Base-by-base conservation (phyloP, 2,797 vertebrate genomes). In the Carapus acus region DNA sequence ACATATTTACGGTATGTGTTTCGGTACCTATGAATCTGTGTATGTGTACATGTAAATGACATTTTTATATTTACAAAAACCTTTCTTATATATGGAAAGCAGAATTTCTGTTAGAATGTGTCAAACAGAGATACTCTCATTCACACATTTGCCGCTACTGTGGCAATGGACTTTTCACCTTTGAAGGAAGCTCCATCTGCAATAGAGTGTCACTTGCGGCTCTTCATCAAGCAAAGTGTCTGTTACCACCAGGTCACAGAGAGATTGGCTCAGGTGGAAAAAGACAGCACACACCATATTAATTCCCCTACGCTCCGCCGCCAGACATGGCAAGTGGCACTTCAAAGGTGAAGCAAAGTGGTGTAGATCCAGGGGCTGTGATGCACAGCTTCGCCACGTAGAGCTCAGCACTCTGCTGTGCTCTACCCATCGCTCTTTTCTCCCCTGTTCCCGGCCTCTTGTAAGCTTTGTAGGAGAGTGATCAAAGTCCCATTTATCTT, bases 401-500 rank as follows among this genome's bases (percentile, higher is more conserved):
- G 17, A 65, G 46, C 56, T 43, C 54, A 74, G 48, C 53, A 47
- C 69, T 53, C 46, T 21, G 60, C 62, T 47, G 50, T 53, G 52
- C 62, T 70, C 58, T 13, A 54, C 60, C 44, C 67, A 57, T 29
- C 24, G 7, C 58, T 59, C 44, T 49, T 54, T 57, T 53, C 65
- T 57, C 54, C 65, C 70, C 42, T 38, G 58, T 57, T 39, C 24
- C 56, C 65, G 65, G 75, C 78, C 78, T 69, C 50, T n/a, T n/a
- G n/a, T n/a, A n/a, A 44, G 74, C 61, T 77, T 80, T 69, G 71
- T 67, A 69, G n/a, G 77, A 75, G 76, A 47, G 74, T 78, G 84
- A 87, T 88, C 87, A 88, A 88, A 88, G 86, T 82, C 69, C 71
- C 74, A 69, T 62, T 71, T 56, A 57, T 55, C 49, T 69, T n/a